Evolutionary conservation across 2,113 vertebrate genomes (phyloP).

Genomic region (Pterocles gutturalis): DNA sequence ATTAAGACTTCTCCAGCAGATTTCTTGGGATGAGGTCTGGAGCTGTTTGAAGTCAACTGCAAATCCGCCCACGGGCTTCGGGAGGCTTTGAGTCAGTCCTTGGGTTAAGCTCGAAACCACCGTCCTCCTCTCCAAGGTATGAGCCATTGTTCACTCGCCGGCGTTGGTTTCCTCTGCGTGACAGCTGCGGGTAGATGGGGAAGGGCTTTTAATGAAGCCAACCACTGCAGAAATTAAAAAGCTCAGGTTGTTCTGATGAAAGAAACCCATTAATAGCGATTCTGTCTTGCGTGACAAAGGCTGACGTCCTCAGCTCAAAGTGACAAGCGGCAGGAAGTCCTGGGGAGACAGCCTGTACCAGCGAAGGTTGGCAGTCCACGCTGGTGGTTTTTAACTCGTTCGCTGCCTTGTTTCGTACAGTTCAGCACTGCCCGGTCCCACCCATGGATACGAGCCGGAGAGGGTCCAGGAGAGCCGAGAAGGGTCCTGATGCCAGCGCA

Average conservation of each 20-base stretch:
- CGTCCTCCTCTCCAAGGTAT: constrained; percentile 41
- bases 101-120: constrained; percentile 52
- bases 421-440: not conserved
- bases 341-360: constrained; percentile 43
- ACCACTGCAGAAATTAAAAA: constrained; percentile 67
- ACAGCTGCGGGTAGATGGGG: constrained; percentile 57
- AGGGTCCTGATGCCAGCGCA: not conserved
- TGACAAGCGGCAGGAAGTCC: constrained; percentile 61
- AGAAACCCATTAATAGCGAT: constrained; percentile 62
- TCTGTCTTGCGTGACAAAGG: constrained; percentile 63
- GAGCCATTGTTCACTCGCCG: constrained; percentile 38
- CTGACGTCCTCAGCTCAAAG: constrained; percentile 37
- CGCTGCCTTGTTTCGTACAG: not conserved
- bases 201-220: constrained; percentile 66
- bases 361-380: not conserved
- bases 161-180: constrained; percentile 54
- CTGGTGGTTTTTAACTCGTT: constrained; percentile 1
- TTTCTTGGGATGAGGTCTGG: not conserved
- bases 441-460: rapidly evolving
- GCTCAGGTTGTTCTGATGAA: constrained; percentile 66
- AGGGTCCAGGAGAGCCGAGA: not conserved
- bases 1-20: not conserved
- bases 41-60: constrained; percentile 8
- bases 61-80: not conserved
- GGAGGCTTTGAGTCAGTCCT: constrained; percentile 38